Percentiles rank a stretch among this genome's conserved stretches.
Conservation (phyloP, 2,888 invertebrate genomes). For the Eilema griseolum region DNA sequence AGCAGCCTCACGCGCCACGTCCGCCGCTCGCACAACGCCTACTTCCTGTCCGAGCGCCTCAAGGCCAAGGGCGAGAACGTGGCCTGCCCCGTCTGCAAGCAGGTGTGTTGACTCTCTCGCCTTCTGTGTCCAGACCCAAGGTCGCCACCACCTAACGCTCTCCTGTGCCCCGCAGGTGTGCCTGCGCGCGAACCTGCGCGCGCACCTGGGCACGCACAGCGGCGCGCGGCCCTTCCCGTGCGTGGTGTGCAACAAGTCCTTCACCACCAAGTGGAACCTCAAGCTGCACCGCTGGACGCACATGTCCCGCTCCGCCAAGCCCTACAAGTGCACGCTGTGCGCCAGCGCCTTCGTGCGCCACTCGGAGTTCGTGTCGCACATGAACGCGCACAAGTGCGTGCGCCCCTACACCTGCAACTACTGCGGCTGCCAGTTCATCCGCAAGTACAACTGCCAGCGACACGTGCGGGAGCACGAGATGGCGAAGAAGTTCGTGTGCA, state of each 20-base stretch:
- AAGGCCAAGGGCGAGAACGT: slow-evolving; percentile 87
- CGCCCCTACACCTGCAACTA: slow-evolving; percentile 96
- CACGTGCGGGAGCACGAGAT: slow-evolving; percentile 94
- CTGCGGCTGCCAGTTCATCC: slow-evolving; percentile 95
- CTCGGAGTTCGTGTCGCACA: slow-evolving; percentile 93
- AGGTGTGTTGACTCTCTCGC: slow-evolving; percentile 54
- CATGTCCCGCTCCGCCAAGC: slow-evolving; percentile 93
- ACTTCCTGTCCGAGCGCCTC: slow-evolving; percentile 89
- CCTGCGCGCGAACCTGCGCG: slow-evolving; percentile 92
- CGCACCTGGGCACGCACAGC: slow-evolving; percentile 93
- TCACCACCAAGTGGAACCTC: slow-evolving; percentile 96
- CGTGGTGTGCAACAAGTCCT: slow-evolving; percentile 93
- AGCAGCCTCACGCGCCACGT: slow-evolving; percentile 94
- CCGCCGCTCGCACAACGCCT: slow-evolving; percentile 92
- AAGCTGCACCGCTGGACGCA: slow-evolving; percentile 96
- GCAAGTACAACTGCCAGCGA: slow-evolving; percentile 95
- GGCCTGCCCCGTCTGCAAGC: slow-evolving; percentile 92
- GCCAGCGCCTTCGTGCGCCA: slow-evolving; percentile 94
- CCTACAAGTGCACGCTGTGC: slow-evolving; percentile 94
- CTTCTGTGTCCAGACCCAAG: too few species aligned
- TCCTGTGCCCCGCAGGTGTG: slow-evolving; percentile 85
- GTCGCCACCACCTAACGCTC: too few species aligned
- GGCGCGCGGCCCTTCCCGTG: slow-evolving; percentile 93
- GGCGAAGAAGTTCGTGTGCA: slow-evolving; percentile 92
- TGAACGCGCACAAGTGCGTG: slow-evolving; percentile 94